These are phyloP conservation scores for Petrophora chlorosata DNA, from an alignment of 2,888 invertebrate species.

Conservation along the genomic window DNA sequence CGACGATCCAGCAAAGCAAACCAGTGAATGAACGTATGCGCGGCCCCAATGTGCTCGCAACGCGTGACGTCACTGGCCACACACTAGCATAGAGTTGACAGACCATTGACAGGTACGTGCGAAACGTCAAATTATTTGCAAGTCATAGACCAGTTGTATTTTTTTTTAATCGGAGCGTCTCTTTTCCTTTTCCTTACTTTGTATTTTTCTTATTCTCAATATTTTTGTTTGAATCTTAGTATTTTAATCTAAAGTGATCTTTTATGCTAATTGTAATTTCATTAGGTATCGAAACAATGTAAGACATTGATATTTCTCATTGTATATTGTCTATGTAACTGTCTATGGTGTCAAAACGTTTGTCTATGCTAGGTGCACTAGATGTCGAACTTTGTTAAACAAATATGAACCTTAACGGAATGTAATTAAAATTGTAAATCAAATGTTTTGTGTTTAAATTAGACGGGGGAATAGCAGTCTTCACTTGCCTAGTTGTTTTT, in stretches of 20 bases:
- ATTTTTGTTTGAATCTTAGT: not conserved
- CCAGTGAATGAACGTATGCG: conserved; percentile 41
- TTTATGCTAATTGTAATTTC: not conserved
- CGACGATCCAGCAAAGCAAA: conserved; percentile 65
- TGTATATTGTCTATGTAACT: conserved; percentile 5
- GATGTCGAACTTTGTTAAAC: not conserved
- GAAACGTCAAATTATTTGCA: conserved; percentile 9
- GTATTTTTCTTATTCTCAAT: not conserved
- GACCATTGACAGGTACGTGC: conserved; percentile 23
- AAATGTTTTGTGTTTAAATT: conserved; percentile 2
- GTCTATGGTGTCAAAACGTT: conserved; percentile 9
- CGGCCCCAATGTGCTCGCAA: conserved; percentile 9
- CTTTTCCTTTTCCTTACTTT: not conserved
- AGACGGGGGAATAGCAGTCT: not conserved
- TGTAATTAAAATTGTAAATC: conserved; percentile 9
- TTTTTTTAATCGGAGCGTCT: no score
- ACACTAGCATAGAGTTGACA: conserved; percentile 25
- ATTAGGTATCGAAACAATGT: not conserved
- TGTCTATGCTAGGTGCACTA: conserved; percentile 18
- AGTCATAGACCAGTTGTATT: not conserved
- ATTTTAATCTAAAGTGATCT: not conserved
- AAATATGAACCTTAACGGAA: not conserved
- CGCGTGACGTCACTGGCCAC: conserved; percentile 10
- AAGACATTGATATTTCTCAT: conserved; percentile 2
- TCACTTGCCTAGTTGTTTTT: no score